Evolutionary conservation across 2,113 vertebrate genomes (phyloP).

Genomic region (Butorides virescens): DNA sequence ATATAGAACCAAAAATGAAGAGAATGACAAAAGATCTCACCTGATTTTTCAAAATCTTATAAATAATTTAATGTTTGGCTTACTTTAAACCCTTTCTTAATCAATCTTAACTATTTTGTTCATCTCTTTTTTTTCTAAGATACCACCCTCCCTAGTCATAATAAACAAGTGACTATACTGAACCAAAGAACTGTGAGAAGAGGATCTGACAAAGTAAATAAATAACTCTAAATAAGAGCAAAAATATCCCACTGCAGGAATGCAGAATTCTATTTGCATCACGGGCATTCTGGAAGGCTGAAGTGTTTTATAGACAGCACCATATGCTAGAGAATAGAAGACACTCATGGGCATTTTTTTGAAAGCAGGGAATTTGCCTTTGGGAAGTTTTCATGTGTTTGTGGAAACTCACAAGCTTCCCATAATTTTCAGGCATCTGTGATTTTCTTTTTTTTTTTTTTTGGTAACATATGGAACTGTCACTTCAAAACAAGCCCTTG

Average conservation of each 20-base stretch:
- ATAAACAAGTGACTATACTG: neutral
- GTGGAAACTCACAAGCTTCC: neutral
- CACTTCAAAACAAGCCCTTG: conserved; percentile 1
- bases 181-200: neutral
- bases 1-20: neutral
- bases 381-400: neutral
- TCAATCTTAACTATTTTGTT: neutral
- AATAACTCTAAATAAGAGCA: neutral
- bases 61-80: neutral
- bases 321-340: neutral
- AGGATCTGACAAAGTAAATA: neutral
- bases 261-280: neutral
- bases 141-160: neutral
- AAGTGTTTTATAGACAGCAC: neutral
- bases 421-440: neutral
- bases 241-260: neutral
- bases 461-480: neutral
- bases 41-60: neutral
- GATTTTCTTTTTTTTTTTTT: neutral
- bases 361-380: neutral
- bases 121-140: neutral
- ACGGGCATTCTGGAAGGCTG: neutral
- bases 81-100: neutral
- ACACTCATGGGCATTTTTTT: neutral
- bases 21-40: neutral